Percentiles rank a stretch among this genome's conserved stretches.
Evolutionary conservation across 2,797 vertebrate genomes (phyloP).

Genomic region (Pipistrellus kuhlii): DNA sequence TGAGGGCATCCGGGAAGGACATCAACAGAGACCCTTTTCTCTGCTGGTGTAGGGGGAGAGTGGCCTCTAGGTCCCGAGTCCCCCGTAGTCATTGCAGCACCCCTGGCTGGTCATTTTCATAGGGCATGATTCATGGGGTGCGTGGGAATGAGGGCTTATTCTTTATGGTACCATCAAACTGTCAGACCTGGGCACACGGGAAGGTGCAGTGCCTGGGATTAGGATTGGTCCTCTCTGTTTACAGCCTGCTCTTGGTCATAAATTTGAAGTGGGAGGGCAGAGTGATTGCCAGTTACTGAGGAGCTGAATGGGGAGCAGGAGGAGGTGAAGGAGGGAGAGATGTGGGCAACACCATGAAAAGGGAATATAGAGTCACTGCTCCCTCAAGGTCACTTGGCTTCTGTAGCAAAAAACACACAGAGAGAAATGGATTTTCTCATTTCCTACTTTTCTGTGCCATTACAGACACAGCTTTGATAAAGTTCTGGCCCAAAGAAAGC

Average conservation of each 20-base stretch:
- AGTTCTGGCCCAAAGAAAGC: constrained; percentile 29
- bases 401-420: background rate
- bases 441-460: constrained; percentile 34
- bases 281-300: constrained; percentile 47
- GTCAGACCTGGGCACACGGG: constrained; percentile 49
- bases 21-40: background rate
- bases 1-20: background rate
- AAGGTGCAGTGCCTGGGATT: constrained; percentile 25
- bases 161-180: constrained; percentile 71
- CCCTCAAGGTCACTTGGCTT: constrained; percentile 72
- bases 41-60: background rate
- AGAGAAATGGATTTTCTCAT: constrained; percentile 45
- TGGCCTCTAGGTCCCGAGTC: background rate
- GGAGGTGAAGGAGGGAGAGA: constrained; percentile 9
- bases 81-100: background rate
- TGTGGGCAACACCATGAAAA: background rate
- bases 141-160: constrained; percentile 49
- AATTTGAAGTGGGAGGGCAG: constrained; percentile 65
- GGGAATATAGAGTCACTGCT: background rate
- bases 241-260: constrained; percentile 62
- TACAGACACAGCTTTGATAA: background rate
- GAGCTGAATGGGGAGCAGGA: constrained; percentile 25
- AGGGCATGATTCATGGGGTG: background rate
- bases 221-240: constrained; percentile 70
- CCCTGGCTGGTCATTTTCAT: background rate